phyloP scores from a whole-genome alignment of 2,888 invertebrate species.

The Macrophya annulata region DNA sequence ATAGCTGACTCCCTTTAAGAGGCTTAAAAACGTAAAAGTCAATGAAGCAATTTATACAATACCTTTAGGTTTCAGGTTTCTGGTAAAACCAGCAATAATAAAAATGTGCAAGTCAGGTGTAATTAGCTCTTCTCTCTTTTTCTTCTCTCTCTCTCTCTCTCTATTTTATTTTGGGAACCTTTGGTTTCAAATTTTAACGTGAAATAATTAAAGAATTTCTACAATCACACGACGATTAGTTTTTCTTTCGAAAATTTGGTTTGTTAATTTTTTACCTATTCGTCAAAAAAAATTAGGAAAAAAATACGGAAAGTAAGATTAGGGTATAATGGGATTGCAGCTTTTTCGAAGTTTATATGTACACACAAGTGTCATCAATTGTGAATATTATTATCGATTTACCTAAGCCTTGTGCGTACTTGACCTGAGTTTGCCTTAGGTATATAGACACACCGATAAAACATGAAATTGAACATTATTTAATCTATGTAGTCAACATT shows the following conservation, averaged over 20 bases:
- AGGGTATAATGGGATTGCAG: background rate
- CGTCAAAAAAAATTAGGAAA: background rate
- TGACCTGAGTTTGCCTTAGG: background rate
- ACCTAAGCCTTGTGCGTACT: constrained; percentile 2
- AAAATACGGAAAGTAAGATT: background rate
- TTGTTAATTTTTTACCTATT: no score
- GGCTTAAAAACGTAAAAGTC: background rate
- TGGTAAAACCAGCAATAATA: background rate
- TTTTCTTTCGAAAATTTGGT: no score
- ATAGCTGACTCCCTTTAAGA: background rate
- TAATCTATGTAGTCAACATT: constrained; percentile 29
- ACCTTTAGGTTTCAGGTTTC: background rate
- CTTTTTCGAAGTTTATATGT: background rate
- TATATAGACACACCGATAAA: constrained; percentile 34
- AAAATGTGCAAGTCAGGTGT: background rate
- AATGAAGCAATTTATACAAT: background rate
- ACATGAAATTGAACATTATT: constrained; percentile 1
- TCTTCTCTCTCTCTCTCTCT: background rate
- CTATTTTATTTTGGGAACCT: no score
- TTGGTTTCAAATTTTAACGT: background rate
- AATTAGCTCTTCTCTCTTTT: background rate
- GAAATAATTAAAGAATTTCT: no score
- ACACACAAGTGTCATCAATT: background rate
- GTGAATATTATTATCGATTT: background rate
- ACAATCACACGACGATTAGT: no score